phyloP scores from a whole-genome alignment of 2,797 vertebrate genomes.

The Amazona finschi region DNA sequence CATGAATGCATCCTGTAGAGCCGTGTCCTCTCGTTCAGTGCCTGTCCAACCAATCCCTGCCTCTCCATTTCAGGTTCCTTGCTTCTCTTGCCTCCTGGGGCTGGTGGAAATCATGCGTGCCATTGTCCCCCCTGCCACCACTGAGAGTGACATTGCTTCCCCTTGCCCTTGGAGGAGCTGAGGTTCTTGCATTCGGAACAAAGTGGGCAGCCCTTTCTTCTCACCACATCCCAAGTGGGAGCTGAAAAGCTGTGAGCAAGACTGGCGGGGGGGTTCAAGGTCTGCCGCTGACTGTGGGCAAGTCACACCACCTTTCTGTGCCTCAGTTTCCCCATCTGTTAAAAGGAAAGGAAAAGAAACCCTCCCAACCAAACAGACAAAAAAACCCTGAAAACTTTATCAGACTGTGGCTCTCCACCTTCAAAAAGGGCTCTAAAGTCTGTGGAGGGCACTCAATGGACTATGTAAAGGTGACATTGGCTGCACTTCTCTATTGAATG shows the following conservation, averaged over 20 bases:
- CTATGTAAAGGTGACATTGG: neutral
- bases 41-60: neutral
- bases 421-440: slow-evolving; percentile 53
- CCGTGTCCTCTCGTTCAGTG: neutral
- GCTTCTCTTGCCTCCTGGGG: neutral
- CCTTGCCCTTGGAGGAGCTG: neutral
- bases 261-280: neutral
- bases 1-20: slow-evolving; percentile 71
- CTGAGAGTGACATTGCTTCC: neutral
- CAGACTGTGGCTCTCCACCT: slow-evolving; percentile 11
- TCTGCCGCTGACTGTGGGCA: neutral
- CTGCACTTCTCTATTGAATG: neutral
- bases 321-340: slow-evolving; percentile 19
- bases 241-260: neutral
- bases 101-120: neutral
- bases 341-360: neutral
- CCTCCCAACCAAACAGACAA: neutral
- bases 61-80: slow-evolving; percentile 17
- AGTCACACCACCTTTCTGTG: slow-evolving; percentile 43
- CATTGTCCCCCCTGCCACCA: fast-evolving
- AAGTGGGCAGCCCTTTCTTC: neutral
- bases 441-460: neutral
- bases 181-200: fast-evolving
- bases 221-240: neutral
- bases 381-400: neutral